These are phyloP conservation scores for Hirtodrosophila confusa DNA, from an alignment of 2,888 invertebrate genomes.

Conservation along the genomic window DNA sequence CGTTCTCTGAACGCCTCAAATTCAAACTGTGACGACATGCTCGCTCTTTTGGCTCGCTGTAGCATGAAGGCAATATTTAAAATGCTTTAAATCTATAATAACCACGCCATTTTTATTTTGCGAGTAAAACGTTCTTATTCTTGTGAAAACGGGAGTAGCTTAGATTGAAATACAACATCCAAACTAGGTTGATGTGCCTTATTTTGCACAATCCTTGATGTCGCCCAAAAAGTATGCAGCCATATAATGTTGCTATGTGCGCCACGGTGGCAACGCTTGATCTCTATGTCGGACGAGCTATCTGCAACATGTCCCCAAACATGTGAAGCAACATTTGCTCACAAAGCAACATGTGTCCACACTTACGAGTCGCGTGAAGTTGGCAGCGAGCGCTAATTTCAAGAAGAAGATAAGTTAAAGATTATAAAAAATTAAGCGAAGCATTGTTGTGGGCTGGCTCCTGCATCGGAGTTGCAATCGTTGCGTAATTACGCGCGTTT, in stretches of 20 bases:
- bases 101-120: too few species aligned
- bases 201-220: too few species aligned
- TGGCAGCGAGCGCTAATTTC: constrained; percentile 37
- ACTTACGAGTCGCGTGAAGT: constrained; percentile 41
- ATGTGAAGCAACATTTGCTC: constrained; percentile 8
- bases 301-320: background rate
- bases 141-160: too few species aligned
- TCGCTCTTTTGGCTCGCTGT: background rate
- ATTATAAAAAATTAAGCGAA: constrained; percentile 47
- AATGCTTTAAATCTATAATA: too few species aligned
- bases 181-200: too few species aligned
- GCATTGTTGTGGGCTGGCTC: constrained; percentile 52
- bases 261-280: constrained; percentile 30
- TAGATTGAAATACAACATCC: too few species aligned
- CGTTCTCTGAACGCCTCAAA: background rate
- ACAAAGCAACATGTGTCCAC: constrained; percentile 31
- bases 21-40: constrained; percentile 25
- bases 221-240: too few species aligned
- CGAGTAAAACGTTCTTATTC: too few species aligned
- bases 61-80: too few species aligned
- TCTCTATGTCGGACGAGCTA: background rate
- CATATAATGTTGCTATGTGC: too few species aligned
- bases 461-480: constrained; percentile 65
- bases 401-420: constrained; percentile 44
- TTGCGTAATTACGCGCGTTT: constrained; percentile 62